A percentile compares a stretch with the other conserved stretches of the same genome.
phyloP scores from a whole-genome alignment of 2,113 vertebrate genomes.

The Anguilla rostrata region DNA sequence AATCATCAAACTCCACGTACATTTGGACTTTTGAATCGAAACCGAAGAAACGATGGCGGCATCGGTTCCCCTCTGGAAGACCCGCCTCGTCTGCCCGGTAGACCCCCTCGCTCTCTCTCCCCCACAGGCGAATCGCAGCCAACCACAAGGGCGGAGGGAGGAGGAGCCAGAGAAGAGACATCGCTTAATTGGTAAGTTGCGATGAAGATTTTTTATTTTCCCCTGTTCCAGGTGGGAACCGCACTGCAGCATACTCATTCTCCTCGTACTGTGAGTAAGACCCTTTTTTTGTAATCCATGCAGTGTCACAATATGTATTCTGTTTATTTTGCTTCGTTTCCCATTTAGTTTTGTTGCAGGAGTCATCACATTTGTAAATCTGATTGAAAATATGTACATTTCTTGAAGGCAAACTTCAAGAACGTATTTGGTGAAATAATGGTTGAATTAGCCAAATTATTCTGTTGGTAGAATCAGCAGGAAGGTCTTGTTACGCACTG shows the following conservation, averaged over 20 bases:
- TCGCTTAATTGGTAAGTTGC: slow-evolving; percentile 83
- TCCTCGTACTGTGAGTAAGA: slow-evolving; percentile 77
- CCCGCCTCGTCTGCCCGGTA: slow-evolving; percentile 75
- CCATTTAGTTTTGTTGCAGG: neutral
- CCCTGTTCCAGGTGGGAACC: slow-evolving; percentile 79
- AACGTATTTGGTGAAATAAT: neutral
- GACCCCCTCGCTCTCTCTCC: slow-evolving; percentile 80
- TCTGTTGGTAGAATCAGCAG: neutral
- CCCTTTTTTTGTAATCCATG: slow-evolving; percentile 43
- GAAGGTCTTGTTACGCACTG: neutral
- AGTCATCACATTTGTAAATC: neutral
- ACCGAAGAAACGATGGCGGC: slow-evolving; percentile 72
- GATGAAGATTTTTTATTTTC: slow-evolving; percentile 79
- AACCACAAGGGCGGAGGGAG: slow-evolving; percentile 81
- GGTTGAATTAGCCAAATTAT: neutral
- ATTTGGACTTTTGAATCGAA: slow-evolving; percentile 70
- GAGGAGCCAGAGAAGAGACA: slow-evolving; percentile 80
- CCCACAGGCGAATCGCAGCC: slow-evolving; percentile 82
- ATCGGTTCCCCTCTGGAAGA: slow-evolving; percentile 75
- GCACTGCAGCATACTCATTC: slow-evolving; percentile 78
- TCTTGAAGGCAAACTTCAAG: neutral
- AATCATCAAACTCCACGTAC: slow-evolving; percentile 61
- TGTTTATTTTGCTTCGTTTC: slow-evolving; percentile 3
- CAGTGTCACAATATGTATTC: slow-evolving; percentile 18
- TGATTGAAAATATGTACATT: neutral